These are phyloP conservation scores for Chrysotoxum bicinctum DNA, from an alignment of 2,888 invertebrate species.

Conservation along the genomic window DNA sequence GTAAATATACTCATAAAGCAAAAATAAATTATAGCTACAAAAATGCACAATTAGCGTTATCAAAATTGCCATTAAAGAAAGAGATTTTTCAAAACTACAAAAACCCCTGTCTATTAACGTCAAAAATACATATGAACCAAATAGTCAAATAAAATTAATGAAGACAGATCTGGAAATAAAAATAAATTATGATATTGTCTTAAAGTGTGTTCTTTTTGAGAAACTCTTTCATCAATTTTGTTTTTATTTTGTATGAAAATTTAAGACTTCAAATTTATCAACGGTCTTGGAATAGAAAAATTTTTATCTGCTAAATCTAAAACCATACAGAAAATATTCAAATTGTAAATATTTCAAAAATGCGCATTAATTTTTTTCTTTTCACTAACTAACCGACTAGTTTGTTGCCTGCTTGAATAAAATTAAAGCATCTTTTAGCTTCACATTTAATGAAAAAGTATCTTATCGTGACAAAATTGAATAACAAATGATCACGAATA, in stretches of 20 bases:
- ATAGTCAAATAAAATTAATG: neutral
- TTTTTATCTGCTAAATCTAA: neutral
- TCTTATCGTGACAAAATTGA: conserved; percentile 70
- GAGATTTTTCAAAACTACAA: neutral
- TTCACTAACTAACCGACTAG: neutral
- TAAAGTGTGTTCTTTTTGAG: neutral
- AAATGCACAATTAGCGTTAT: neutral
- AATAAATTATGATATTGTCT: neutral
- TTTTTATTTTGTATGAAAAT: neutral
- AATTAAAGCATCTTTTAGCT: conserved; percentile 49
- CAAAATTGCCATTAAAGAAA: neutral
- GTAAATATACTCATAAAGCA: neutral
- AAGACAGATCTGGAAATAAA: neutral
- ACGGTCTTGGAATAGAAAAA: neutral
- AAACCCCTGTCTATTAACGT: neutral
- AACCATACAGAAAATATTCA: neutral
- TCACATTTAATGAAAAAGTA: conserved; percentile 59
- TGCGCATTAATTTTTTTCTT: conserved; percentile 45
- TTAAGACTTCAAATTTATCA: neutral
- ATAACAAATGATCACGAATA: conserved; percentile 67
- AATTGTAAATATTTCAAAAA: conserved; percentile 51
- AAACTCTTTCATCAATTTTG: conserved; percentile 20
- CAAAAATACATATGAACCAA: neutral
- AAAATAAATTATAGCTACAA: neutral
- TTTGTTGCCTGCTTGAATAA: neutral